Percentiles rank a stretch among this genome's conserved stretches.
phyloP scores from a whole-genome alignment of 2,888 invertebrate genomes.

The Drosophila kokeensis region DNA sequence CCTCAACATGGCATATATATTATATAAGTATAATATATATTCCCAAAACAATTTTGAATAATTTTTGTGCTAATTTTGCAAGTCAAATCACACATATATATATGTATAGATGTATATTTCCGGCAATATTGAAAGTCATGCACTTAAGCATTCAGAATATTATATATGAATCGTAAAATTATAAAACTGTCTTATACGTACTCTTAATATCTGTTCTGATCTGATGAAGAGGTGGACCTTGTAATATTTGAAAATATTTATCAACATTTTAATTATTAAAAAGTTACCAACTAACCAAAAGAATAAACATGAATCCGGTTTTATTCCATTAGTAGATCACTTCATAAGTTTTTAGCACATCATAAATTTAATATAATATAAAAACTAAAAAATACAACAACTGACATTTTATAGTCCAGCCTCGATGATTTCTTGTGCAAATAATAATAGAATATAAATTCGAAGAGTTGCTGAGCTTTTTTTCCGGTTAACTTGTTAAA shows the following conservation, averaged over 20 bases:
- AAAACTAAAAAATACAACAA: not conserved
- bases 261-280: not conserved
- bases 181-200: not conserved
- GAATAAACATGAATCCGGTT: not conserved
- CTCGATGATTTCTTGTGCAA: not conserved
- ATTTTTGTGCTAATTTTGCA: not conserved
- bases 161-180: not conserved
- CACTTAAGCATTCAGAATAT: not conserved
- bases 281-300: not conserved
- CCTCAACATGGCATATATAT: slow-evolving; percentile 5
- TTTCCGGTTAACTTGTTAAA: not conserved
- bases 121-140: not conserved
- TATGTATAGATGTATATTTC: not conserved
- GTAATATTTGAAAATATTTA: not conserved
- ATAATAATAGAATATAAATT: not conserved
- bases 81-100: not conserved
- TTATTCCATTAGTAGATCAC: not conserved
- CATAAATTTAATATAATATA: not conserved
- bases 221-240: not conserved
- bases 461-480: not conserved
- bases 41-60: not conserved
- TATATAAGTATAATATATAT: not conserved
- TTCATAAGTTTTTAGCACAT: not conserved
- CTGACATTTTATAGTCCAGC: too few relatives aligned
- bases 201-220: not conserved